These are phyloP conservation scores for Halictus quadricinctus DNA, from an alignment of 2,888 invertebrate species.

Conservation along the genomic window DNA sequence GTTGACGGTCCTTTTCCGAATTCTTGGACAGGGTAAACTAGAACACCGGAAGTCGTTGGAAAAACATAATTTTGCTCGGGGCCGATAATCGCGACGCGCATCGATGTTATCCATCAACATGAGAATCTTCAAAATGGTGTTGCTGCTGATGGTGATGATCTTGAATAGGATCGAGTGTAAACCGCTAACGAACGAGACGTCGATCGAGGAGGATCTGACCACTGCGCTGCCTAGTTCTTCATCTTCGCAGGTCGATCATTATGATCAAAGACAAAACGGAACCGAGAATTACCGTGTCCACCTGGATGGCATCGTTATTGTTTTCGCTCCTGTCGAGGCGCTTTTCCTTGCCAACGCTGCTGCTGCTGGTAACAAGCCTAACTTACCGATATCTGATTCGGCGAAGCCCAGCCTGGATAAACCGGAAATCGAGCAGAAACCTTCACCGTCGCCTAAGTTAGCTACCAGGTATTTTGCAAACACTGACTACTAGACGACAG, in stretches of 20 bases:
- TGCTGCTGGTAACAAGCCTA: slow-evolving; percentile 74
- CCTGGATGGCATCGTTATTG: slow-evolving; percentile 87
- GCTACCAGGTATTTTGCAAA: slow-evolving; percentile 48
- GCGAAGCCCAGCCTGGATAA: slow-evolving; percentile 39
- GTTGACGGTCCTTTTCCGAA: not conserved
- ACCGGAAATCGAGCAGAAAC: slow-evolving; percentile 44
- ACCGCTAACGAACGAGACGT: slow-evolving; percentile 48
- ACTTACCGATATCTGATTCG: slow-evolving; percentile 43
- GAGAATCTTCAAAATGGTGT: slow-evolving; percentile 74
- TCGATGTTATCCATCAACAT: slow-evolving; percentile 74
- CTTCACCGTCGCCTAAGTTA: slow-evolving; percentile 27
- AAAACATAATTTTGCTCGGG: not conserved
- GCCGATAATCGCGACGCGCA: slow-evolving; percentile 22
- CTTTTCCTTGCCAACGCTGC: slow-evolving; percentile 84
- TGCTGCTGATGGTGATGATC: slow-evolving; percentile 54
- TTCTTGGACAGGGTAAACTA: not conserved
- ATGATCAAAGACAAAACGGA: slow-evolving; percentile 92
- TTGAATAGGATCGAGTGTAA: slow-evolving; percentile 38
- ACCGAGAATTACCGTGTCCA: slow-evolving; percentile 89
- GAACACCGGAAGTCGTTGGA: not conserved
- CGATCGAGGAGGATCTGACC: slow-evolving; percentile 31
- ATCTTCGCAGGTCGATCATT: slow-evolving; percentile 72
- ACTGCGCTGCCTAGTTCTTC: slow-evolving; percentile 5
- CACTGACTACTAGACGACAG: not conserved
- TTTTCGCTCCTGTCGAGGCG: slow-evolving; percentile 86